Conservation (phyloP, 2,797 vertebrate genomes). For the Vespertilio murinus region DNA sequence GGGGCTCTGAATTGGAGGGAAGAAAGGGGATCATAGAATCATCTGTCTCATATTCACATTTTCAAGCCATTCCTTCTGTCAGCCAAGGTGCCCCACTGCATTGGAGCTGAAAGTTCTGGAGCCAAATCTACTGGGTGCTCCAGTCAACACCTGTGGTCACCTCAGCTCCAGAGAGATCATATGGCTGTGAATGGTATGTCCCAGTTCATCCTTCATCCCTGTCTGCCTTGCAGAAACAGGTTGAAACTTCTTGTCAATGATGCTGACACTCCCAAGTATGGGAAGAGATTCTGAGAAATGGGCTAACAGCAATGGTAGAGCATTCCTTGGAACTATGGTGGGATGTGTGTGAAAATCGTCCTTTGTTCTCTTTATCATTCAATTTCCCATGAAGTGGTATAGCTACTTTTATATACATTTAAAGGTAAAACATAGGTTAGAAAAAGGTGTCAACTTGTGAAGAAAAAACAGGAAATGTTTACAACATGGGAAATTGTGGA, state of each 20-base stretch:
- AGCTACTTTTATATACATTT: neutral
- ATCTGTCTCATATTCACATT: no score
- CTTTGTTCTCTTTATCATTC: neutral
- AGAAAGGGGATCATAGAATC: no score
- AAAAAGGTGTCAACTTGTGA: neutral
- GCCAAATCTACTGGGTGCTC: no score
- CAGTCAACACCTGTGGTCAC: neutral
- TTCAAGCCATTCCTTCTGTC: no score
- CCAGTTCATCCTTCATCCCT: neutral
- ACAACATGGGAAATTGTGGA: neutral
- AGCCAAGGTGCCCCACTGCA: no score
- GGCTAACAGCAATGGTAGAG: neutral
- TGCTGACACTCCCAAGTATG: neutral
- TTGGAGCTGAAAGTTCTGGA: no score
- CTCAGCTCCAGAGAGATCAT: neutral
- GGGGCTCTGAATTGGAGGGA: no score
- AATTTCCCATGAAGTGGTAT: neutral
- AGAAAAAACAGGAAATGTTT: neutral
- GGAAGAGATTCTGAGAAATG: neutral
- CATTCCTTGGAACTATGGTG: neutral
- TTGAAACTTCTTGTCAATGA: no score
- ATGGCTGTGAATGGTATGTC: neutral
- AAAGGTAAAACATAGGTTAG: neutral
- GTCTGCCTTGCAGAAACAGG: neutral
- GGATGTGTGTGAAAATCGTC: neutral